Evolutionary conservation across 1,140 invertebrate genomes (phyloP).

Genomic region (Drosophila serrata): DNA sequence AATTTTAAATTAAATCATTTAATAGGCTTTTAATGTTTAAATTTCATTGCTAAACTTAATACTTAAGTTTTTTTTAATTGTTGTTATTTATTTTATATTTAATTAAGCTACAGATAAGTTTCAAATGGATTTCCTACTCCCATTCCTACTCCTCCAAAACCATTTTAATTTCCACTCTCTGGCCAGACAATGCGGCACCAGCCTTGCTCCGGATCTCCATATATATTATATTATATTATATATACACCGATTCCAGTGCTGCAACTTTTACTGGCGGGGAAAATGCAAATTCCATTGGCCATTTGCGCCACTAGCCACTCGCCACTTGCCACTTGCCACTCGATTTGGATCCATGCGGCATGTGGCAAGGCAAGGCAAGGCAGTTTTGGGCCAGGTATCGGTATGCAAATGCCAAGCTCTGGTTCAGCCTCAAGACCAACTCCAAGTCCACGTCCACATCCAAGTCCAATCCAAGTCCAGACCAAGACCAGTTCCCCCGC

Average conservation of each 20-base stretch:
- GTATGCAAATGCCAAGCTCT: conserved; percentile 60
- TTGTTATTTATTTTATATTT: too few relatives aligned
- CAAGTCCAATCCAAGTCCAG: neutral
- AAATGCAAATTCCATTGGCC: conserved; percentile 47
- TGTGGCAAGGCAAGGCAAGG: conserved; percentile 45
- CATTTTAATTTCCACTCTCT: conserved; percentile 16
- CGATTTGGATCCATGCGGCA: conserved; percentile 26
- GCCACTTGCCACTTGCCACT: conserved; percentile 3
- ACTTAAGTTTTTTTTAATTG: too few relatives aligned
- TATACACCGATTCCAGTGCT: conserved; percentile 16
- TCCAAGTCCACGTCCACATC: neutral
- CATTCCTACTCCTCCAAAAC: neutral
- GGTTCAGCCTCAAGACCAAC: conserved; percentile 2
- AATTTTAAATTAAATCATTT: too few relatives aligned
- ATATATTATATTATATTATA: conserved; percentile 28
- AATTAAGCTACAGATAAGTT: neutral
- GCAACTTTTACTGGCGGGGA: conserved; percentile 53
- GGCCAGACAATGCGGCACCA: conserved; percentile 64
- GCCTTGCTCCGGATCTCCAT: neutral
- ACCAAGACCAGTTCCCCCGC: conserved; percentile 45
- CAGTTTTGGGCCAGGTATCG: conserved; percentile 29
- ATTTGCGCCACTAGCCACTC: neutral
- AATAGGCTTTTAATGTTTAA: too few relatives aligned
- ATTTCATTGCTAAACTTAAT: too few relatives aligned
- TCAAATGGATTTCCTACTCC: neutral